Conservation (phyloP, 2,797 vertebrate species). For the Sus cebifrons region DNA sequence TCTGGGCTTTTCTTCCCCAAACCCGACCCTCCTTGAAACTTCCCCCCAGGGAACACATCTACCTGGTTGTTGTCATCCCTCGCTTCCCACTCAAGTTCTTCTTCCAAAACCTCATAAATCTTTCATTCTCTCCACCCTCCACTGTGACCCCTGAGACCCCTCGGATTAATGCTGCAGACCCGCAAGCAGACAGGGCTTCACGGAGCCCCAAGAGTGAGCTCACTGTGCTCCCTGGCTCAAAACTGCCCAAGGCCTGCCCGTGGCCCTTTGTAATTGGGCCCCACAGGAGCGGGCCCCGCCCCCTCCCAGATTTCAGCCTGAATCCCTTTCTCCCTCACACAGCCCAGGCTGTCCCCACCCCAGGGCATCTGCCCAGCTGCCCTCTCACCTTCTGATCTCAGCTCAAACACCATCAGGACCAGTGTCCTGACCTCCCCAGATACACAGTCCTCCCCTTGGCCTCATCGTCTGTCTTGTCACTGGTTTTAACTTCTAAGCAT, state of each 20-base stretch:
- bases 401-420: neutral
- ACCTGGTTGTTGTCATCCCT: neutral
- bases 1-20: neutral
- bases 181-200: neutral
- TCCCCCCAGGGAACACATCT: neutral
- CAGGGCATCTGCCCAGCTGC: neutral
- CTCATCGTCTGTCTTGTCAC: neutral
- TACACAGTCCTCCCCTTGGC: too few species aligned
- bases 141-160: neutral
- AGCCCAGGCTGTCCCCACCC: neutral
- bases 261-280: neutral
- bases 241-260: neutral
- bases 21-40: neutral
- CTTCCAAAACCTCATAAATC: neutral
- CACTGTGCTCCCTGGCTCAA: neutral
- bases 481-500: slow-evolving; percentile 25
- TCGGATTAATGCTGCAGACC: neutral
- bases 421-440: neutral
- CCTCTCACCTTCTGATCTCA: neutral
- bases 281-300: neutral
- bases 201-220: neutral
- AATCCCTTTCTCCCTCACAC: neutral
- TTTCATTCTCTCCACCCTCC: neutral
- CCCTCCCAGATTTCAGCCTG: slow-evolving; percentile 20
- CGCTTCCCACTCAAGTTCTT: neutral